Base-by-base conservation (phyloP, 2,888 invertebrate species). In the Drosophila suboccidentalis region DNA sequence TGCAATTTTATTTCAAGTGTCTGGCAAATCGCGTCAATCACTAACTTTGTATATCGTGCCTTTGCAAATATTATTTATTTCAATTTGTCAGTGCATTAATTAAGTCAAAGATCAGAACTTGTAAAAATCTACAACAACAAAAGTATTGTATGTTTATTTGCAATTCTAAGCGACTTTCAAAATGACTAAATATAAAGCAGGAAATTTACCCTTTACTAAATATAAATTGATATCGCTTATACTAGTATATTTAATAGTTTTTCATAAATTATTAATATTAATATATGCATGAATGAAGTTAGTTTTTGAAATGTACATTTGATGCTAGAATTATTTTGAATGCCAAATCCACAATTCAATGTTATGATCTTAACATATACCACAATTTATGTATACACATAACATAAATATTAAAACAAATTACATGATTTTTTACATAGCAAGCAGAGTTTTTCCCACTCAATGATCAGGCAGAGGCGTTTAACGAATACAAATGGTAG, bases 81-180 rank as follows among this genome's bases (percentile, higher is more conserved):
- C 68, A 59, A 68, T 41, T 13, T 47, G 49, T 44, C 13, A 26
- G 22, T 38, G 44, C 26, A 59, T 69, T 69, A 41, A 59, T 38
- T 50, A 50, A 34, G 44, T 29, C 15, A 15, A 34, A 19, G 43
- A 26, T 15, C 19, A 41, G 29, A 47, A 44, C 9, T 13, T 26
- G 19, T 10, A 55, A 32, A 38, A 4, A 26, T 36, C 17, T 4
- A 49, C 17, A 38, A 26, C 13, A 36, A 44, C 13, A 32, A 36
- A n/a, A n/a, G 15, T 11, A 8, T 32, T 32, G 22, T 34, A 13
- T 47, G 13, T 13, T 15, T 17, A 26, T 39, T 59, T 49, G 19
- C 29, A 53, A 32, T 49, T 47, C 47, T 19, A 49, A 66, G 15
- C 59, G 6, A 9, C 19, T 44, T 51, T 41, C 11, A 15, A 59